Conservation (phyloP, 2,797 vertebrate genomes). For the Sylvia borin region DNA sequence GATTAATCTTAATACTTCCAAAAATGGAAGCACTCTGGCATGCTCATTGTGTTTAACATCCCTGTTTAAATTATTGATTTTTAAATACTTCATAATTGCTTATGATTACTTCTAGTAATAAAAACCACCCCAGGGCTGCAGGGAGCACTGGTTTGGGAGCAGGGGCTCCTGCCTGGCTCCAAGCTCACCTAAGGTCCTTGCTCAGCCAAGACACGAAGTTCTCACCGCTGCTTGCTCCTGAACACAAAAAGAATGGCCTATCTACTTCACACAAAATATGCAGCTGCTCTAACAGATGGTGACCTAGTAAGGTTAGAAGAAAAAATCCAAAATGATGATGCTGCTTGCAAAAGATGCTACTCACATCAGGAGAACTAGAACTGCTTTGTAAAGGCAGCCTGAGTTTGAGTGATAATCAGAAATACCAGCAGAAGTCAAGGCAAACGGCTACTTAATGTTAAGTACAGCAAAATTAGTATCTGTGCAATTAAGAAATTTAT, state of each 20-base stretch:
- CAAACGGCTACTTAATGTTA: neutral
- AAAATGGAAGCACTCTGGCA: neutral
- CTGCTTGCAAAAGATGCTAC: neutral
- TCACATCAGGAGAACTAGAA: neutral
- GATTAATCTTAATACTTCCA: neutral
- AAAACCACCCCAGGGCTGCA: neutral
- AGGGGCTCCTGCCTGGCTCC: neutral
- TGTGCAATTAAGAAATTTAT: neutral
- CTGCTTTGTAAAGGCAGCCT: neutral
- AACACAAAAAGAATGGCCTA: neutral
- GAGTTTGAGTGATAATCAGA: neutral
- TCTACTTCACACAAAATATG: neutral
- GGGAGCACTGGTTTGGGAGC: neutral
- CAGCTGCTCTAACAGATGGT: conserved; percentile 36
- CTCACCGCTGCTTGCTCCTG: neutral
- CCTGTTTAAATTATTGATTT: neutral
- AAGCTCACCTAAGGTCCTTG: neutral
- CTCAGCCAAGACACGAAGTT: neutral
- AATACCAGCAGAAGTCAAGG: neutral
- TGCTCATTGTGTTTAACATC: neutral
- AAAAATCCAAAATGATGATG: neutral
- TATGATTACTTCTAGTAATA: neutral
- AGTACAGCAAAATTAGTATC: neutral
- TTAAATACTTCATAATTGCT: neutral
- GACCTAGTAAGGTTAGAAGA: neutral